Evolutionary conservation across 1,140 invertebrate species (phyloP), one percentile per base, ranked within the genome.

Genomic region (Cydia strobilella): DNA sequence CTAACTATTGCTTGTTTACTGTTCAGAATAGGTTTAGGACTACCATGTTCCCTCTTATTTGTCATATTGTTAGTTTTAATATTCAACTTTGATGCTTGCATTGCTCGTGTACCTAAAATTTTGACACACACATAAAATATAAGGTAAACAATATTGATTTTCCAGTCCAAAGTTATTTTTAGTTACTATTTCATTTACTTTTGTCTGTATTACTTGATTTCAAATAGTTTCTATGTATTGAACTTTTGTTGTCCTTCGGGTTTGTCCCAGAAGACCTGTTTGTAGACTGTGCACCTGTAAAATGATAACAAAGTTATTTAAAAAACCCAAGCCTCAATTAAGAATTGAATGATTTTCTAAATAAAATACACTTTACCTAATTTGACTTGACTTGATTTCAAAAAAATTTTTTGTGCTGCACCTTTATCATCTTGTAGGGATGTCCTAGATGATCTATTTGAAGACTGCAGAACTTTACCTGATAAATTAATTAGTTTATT

Each of bases 91-190:
- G 54, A 51, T 66, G 83, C 84, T 45, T 74, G 81, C 23, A 78
- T 65, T 66, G 83, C 84, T 39, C 75, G 81, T 27, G 79, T 51
- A 76, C 80, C 86, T 86, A 63, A 27, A 82, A 85, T 75, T 69
- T 39, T 39, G 10, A 39, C 35, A 7, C 7, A 39, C 35, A 7
- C 7, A 35, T 75, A 51, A 79, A 54, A 77, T 25, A 78, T 42
- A 74, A 80, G 42, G 23, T 77, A 25, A 42, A 4, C 10, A 42
- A 42, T 42, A 42, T 42, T 42, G 9, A 42, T 42, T 12, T 2
- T 12, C 9, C 1, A 42, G 12, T 42, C 39, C 9, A 42, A 42
- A 42, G 35, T 13, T 74, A 72, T 63, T 74, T 72, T 71, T 35
- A 12, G 20, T 1, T 13, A 48, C 39, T 59, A 51, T 23, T 59